Conservation (phyloP, 1,140 invertebrate species). For the Diorhabda carinulata region DNA sequence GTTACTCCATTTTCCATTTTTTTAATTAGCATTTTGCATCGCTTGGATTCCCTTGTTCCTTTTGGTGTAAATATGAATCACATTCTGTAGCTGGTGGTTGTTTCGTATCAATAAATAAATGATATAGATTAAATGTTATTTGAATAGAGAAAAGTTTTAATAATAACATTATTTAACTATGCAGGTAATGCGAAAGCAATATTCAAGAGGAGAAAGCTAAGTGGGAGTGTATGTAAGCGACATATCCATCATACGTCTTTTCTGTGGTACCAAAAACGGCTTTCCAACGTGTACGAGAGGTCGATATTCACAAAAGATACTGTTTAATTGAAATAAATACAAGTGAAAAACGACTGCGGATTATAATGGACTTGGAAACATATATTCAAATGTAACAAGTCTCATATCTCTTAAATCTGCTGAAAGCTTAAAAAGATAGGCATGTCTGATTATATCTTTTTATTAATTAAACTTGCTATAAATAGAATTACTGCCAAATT, state of each 20-base stretch:
- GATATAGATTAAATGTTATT: neutral
- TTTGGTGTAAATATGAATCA: no score
- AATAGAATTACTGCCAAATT: slow-evolving; percentile 2
- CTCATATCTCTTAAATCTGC: slow-evolving; percentile 2
- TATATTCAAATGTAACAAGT: slow-evolving; percentile 1
- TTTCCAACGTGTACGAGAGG: neutral
- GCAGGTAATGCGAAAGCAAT: neutral
- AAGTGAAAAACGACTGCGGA: neutral
- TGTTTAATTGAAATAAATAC: neutral
- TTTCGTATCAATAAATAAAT: no score
- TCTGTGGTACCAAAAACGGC: neutral
- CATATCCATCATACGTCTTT: neutral
- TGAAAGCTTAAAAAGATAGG: slow-evolving; percentile 2
- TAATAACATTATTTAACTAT: neutral
- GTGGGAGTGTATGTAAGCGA: neutral
- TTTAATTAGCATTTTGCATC: no score
- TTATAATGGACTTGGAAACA: slow-evolving; percentile 2
- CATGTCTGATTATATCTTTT: slow-evolving; percentile 2
- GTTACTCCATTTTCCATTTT: no score
- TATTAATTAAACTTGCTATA: slow-evolving; percentile 3
- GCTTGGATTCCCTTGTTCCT: no score
- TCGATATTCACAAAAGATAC: neutral
- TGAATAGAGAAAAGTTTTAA: neutral
- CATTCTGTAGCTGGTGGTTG: no score
- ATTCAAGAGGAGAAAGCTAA: slow-evolving; percentile 1